These are phyloP conservation scores for Mantis religiosa DNA, from an alignment of 2,888 invertebrate genomes.

Conservation along the genomic window DNA sequence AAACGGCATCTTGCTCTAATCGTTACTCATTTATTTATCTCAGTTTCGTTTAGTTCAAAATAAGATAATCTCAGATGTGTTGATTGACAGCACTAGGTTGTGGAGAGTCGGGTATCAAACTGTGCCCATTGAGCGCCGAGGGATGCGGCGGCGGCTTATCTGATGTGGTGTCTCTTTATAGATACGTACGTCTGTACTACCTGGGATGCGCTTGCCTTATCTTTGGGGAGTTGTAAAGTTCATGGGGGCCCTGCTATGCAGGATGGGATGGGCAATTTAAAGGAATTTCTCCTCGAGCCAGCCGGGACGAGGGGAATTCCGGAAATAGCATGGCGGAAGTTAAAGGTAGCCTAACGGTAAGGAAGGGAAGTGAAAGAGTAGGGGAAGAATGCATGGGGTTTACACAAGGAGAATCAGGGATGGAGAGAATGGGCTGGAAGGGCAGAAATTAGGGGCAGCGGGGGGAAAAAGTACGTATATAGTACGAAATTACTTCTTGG, in stretches of 20 bases:
- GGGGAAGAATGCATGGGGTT: background rate
- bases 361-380: conserved; percentile 1
- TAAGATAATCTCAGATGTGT: background rate
- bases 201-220: background rate
- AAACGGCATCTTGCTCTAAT: too few relatives aligned
- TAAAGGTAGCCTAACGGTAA: conserved; percentile 1
- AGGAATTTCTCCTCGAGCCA: conserved; percentile 3
- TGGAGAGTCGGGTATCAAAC: background rate
- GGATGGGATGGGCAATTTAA: conserved; percentile 6
- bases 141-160: background rate
- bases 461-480: background rate
- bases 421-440: background rate
- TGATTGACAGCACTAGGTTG: background rate
- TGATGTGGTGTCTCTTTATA: background rate
- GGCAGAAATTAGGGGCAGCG: background rate
- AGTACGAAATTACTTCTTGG: background rate
- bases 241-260: background rate
- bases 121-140: background rate
- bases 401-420: background rate
- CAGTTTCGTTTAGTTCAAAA: too few relatives aligned
- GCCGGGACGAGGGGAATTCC: background rate
- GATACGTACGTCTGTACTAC: background rate
- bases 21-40: too few relatives aligned
- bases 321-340: conserved; percentile 9
- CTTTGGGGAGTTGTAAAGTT: conserved; percentile 9